Evolutionary conservation across 1,140 invertebrate species (phyloP), one percentile per base, ranked within the genome.

Genomic region (Andrena cerasifolii): DNA sequence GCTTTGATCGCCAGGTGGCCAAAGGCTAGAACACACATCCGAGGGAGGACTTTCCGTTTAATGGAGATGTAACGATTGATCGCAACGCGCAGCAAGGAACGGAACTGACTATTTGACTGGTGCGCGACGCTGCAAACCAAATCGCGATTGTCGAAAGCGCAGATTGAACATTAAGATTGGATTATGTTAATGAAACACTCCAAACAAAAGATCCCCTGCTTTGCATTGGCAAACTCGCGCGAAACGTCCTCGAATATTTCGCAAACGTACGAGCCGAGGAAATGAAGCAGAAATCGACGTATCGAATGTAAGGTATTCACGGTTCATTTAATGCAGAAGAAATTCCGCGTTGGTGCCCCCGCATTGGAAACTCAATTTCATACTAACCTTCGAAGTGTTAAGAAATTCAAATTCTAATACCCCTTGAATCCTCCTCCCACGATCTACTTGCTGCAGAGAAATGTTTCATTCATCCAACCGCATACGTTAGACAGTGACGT

Each of bases 351-450:
- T 7, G 45, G 18, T 59, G 31, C n/a, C 5, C 21, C 63, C n/a
- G 28, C 56, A 56, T 56, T 58, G 40, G 73, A 33, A 31, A 53
- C 40, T 24, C 54, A 28, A 70, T 77, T 70, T 40, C 31, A n/a
- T 3, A 14, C n/a, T 56, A 45, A 2, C 45, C 28, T 61, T 28
- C 66, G 43, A 14, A n/a, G 53, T 56, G 74, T 53, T 51, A 31
- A 77, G 80, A 78, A 82, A 78, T 83, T 83, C 62, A 73, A 83
- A 83, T 82, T 83, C 56, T 83, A 83, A 83, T 78, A 62, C 49
- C 36, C 18, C n/a, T 49, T 28, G 53, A 49, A 76, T 56, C 33
- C 40, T 54, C 61, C 14, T 24, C 31, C 14, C 18, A 7, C 24
- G 54, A 81, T 81, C 72, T 45, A 58, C 65, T 75, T 80, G 62